phyloP scores from a whole-genome alignment of 1,140 invertebrate species.

The Ceratina japonica region DNA sequence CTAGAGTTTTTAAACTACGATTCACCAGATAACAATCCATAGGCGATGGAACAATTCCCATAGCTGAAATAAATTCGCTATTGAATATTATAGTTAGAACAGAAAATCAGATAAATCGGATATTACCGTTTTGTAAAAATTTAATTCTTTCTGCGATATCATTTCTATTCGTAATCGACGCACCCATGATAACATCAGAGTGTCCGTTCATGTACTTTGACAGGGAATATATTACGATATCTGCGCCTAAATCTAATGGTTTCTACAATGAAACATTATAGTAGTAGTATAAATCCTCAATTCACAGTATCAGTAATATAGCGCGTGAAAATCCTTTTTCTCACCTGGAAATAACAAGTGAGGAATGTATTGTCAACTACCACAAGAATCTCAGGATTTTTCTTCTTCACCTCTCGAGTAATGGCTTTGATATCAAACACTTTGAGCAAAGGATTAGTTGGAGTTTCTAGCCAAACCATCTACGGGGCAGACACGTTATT shows the following conservation, averaged over 20 bases:
- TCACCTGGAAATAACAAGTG: constrained; percentile 94
- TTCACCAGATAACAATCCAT: constrained; percentile 98
- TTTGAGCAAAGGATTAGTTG: constrained; percentile 98
- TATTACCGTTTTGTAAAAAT: constrained; percentile 94
- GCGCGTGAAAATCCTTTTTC: constrained; percentile 9
- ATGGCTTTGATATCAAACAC: constrained; percentile 93
- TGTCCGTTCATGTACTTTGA: constrained; percentile 99
- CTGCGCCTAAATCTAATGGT: constrained; percentile 94
- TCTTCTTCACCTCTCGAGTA: constrained; percentile 82
- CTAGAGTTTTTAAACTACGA: constrained; percentile 96
- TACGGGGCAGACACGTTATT: constrained; percentile 71
- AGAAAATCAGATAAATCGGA: constrained; percentile 6
- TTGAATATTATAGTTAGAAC: neutral
- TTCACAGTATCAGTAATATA: constrained; percentile 24
- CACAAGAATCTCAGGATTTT: constrained; percentile 86
- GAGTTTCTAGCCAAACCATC: constrained; percentile 98
- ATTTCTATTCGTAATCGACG: constrained; percentile 87
- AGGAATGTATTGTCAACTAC: constrained; percentile 99
- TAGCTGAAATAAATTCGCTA: constrained; percentile 79
- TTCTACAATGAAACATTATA: constrained; percentile 78
- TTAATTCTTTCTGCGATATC: constrained; percentile 86
- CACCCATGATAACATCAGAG: constrained; percentile 98
- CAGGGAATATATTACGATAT: constrained; percentile 95
- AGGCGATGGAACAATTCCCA: constrained; percentile 96
- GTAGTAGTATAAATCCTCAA: neutral